phyloP scores from a whole-genome alignment of 2,888 invertebrate species.

The Julus scanicus region DNA sequence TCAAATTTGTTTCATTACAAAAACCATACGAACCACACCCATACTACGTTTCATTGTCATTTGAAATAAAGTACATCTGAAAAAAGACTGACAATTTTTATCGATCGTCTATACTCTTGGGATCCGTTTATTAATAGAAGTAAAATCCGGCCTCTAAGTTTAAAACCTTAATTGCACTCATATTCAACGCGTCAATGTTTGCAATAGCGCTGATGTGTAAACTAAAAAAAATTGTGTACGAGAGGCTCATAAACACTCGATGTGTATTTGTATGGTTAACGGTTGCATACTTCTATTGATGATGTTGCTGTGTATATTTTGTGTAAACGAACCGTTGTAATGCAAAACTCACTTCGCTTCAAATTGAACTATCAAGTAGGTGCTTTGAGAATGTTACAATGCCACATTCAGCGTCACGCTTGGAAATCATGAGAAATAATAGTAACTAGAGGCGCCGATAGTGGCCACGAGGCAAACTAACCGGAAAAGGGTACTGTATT shows the following conservation, averaged over 20 bases:
- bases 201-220: neutral
- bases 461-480: no score
- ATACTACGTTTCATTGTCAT: conserved; percentile 10
- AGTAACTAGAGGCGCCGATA: no score
- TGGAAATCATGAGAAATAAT: no score
- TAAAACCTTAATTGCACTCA: conserved; percentile 11
- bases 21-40: neutral
- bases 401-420: no score
- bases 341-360: neutral
- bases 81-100: neutral
- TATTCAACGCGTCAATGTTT: neutral
- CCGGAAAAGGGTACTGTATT: neutral
- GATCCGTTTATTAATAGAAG: neutral
- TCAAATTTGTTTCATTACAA: neutral
- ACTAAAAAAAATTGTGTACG: neutral
- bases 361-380: neutral
- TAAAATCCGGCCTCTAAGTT: neutral
- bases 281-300: neutral
- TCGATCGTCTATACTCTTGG: neutral
- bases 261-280: neutral
- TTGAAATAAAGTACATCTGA: neutral
- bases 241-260: no score
- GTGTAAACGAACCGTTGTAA: no score
- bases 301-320: no score
- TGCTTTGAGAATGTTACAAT: neutral